These are phyloP conservation scores for Nebria brevicollis DNA, from an alignment of 2,888 invertebrate genomes.

Conservation along the genomic window DNA sequence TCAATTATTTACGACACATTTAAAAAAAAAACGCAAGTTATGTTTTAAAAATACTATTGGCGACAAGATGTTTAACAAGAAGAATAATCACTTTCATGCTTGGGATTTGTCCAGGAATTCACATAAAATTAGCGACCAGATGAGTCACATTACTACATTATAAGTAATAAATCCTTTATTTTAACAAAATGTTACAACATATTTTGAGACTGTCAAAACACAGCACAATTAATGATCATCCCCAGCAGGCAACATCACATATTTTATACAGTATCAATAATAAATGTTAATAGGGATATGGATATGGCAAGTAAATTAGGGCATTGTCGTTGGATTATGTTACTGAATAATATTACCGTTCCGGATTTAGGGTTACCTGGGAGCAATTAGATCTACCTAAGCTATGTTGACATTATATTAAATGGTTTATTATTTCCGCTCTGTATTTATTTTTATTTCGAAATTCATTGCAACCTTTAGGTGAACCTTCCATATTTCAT, in stretches of 20 bases:
- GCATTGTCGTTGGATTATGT: background rate
- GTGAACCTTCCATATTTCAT: no score
- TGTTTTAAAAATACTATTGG: no score
- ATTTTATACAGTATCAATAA: background rate
- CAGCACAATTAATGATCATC: background rate
- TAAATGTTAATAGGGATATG: background rate
- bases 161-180: background rate
- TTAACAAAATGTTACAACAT: background rate
- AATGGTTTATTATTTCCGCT: background rate
- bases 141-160: no score
- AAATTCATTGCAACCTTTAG: no score
- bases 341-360: background rate
- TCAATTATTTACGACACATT: no score
- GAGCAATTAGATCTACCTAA: background rate
- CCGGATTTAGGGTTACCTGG: background rate
- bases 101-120: no score
- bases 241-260: background rate
- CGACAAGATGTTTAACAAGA: no score
- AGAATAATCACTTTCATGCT: no score
- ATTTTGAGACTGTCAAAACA: background rate
- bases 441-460: no score
- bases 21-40: no score
- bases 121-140: no score
- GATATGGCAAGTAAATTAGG: background rate
- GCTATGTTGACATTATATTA: background rate